Evolutionary conservation across 2,888 invertebrate species (phyloP).

Genomic region (Drosophila birchii): DNA sequence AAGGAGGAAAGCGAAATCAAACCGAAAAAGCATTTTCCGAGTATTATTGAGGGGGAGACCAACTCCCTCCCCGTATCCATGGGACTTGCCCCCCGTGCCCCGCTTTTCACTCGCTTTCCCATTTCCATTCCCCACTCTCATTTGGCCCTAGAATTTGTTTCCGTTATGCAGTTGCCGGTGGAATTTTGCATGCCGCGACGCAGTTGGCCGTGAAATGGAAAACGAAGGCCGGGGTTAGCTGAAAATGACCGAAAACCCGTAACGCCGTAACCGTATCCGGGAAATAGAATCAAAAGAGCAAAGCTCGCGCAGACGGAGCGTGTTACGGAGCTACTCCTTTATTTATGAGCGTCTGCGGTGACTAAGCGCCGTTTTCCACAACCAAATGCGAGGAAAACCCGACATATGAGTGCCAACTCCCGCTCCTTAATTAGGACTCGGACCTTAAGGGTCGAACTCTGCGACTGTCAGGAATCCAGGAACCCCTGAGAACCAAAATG

Average conservation of each 20-base stretch:
- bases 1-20: conserved; percentile 54
- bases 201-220: conserved; percentile 72
- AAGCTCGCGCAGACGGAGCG: conserved; percentile 55
- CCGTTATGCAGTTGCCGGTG: conserved; percentile 43
- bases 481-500: not conserved
- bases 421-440: not conserved
- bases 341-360: conserved; percentile 47
- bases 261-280: conserved; percentile 2
- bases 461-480: conserved; percentile 2
- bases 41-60: conserved; percentile 52
- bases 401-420: not conserved
- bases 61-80: conserved; percentile 21
- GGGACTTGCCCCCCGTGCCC: conserved; percentile 1
- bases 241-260: conserved; percentile 59
- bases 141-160: conserved; percentile 16
- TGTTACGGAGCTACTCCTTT: conserved; percentile 41
- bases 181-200: conserved; percentile 52
- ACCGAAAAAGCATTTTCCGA: conserved; percentile 63
- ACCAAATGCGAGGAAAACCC: not conserved
- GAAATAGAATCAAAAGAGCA: conserved; percentile 44
- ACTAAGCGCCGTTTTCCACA: conserved; percentile 31
- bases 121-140: conserved; percentile 24
- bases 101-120: not conserved
- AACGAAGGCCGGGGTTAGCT: conserved; percentile 64
- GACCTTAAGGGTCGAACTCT: conserved; percentile 5